Base-by-base conservation (phyloP, 2,888 invertebrate genomes). In the Protonemura montana region DNA sequence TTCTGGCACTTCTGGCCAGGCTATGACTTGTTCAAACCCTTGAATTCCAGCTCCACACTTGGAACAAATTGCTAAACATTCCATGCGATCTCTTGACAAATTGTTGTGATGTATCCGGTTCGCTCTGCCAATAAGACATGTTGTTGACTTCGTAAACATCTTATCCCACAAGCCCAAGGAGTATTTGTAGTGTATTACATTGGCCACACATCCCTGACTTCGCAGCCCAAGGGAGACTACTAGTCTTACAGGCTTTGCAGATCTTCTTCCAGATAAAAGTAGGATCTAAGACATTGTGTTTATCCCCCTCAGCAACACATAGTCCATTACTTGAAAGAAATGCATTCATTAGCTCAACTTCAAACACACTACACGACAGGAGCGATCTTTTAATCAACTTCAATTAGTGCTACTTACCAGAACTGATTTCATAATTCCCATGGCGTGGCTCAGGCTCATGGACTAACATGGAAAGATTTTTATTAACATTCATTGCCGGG, bases 301-400 rank as follows among this genome's bases (percentile, higher is more conserved):
- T 59, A 59, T 59, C 59, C 59, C 16, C 16, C 7, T 2, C 59
- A 59, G 16, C 21, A 7, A 10, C 59, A 21, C 59, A 59, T 59
- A 35, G 59, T 59, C 59, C 21, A 21, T 59, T 59, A 59, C 59
- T 59, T 59, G 59, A 59, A 59, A 59, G 59, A 21, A 59, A 21
- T 21, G 59, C 59, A 59, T 59, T 59, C 59, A 59, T 59, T 59
- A 59, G 59, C 6, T 59, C 59, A 2, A 13, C 59, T 59, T 59
- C 59, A n/a, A n/a, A n/a, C n/a, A n/a, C n/a, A n/a, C 21, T 59
- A 59, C 59, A 59, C 59, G 59, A 59, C 59, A 59, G 6, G 21
- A 59, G 59, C 59, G 59, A 59, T 59, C 59, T 59, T 59, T 59
- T 59, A 59, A 59, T 59, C 59, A 59, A 59, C 59, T 59, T 21